Percentiles rank a stretch among this genome's conserved stretches.
These are phyloP conservation scores for Melieria picta DNA, from an alignment of 2,888 invertebrate species.

Conservation along the genomic window DNA sequence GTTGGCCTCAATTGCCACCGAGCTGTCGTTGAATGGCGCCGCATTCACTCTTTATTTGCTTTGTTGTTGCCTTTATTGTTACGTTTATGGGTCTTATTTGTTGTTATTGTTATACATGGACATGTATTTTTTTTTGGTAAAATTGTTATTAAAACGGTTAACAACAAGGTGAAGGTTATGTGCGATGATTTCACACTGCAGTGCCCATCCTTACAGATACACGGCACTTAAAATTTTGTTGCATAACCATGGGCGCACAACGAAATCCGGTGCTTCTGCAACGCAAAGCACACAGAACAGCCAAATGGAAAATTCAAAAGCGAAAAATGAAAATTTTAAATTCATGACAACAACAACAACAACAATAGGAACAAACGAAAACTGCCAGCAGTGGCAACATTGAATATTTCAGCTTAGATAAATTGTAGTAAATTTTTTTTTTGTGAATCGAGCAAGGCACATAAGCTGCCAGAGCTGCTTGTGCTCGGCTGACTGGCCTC, in stretches of 20 bases:
- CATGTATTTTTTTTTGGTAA: too few species aligned
- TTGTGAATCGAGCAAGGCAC: too few species aligned
- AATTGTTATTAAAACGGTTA: slow-evolving; percentile 27
- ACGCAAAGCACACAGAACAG: slow-evolving; percentile 30
- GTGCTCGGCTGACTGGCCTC: too few species aligned
- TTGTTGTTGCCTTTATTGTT: too few species aligned
- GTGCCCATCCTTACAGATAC: background rate
- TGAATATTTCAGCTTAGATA: background rate
- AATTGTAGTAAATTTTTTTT: too few species aligned
- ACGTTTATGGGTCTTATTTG: too few species aligned
- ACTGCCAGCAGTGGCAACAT: background rate
- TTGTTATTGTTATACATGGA: too few species aligned
- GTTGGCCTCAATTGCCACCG: too few species aligned
- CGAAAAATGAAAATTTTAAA: background rate
- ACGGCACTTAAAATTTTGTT: background rate
- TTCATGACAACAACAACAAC: slow-evolving; percentile 11
- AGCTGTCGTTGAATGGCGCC: too few species aligned
- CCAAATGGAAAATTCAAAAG: slow-evolving; percentile 15
- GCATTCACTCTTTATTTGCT: too few species aligned
- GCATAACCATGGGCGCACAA: slow-evolving; percentile 17
- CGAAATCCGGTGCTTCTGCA: background rate
- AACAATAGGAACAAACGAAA: slow-evolving; percentile 9
- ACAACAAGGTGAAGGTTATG: slow-evolving; percentile 43
- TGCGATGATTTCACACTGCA: slow-evolving; percentile 3
- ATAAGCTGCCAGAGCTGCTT: too few species aligned